Evolutionary conservation across 2,888 invertebrate genomes (phyloP), one percentile per base, ranked within the genome.

Genomic region (Hydroisotoma schaefferi): DNA sequence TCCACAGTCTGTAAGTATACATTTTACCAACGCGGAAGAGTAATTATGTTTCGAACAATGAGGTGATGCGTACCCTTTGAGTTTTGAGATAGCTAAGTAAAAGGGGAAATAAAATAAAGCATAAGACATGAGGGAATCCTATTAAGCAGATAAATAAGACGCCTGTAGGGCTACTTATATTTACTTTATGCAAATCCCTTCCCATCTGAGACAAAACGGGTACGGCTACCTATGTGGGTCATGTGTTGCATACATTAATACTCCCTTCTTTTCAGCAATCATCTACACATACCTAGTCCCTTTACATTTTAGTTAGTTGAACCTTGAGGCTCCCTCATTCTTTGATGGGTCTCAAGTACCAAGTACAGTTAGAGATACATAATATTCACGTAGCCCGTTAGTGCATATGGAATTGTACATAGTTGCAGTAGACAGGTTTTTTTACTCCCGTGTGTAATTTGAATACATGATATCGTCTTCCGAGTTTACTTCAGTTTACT

Each of bases 81-180:
- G n/a, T n/a, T n/a, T n/a, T n/a, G n/a, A n/a, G n/a, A n/a, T n/a
- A n/a, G n/a, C n/a, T n/a, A n/a, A 57, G 38, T 52, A 25, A 49
- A 28, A 49, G 40, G 23, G 46, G 25, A 29, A 33, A 44, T 43
- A 37, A 47, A 10, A 46, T 23, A 20, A 23, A 25, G 61, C 64
- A 64, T 64, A 61, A 64, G 55, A 60, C 61, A 61, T 61, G 64
- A 64, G 52, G 55, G 57, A 40, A 64, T 37, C 37, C 64, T 55
- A 61, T 60, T 64, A 64, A 61, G 61, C 57, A 56, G 64, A 64
- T 58, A 61, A 61, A 61, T 64, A 61, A 61, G 61, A 57, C 57
- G 60, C 61, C 64, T 61, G 57, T 55, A 58, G 64, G 64, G 61
- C 61, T 58, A 57, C 46, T 52, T 59, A 46, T 60, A 60, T 59